Evolutionary conservation across 2,888 invertebrate genomes (phyloP).

Genomic region (Andricus quercusramuli): DNA sequence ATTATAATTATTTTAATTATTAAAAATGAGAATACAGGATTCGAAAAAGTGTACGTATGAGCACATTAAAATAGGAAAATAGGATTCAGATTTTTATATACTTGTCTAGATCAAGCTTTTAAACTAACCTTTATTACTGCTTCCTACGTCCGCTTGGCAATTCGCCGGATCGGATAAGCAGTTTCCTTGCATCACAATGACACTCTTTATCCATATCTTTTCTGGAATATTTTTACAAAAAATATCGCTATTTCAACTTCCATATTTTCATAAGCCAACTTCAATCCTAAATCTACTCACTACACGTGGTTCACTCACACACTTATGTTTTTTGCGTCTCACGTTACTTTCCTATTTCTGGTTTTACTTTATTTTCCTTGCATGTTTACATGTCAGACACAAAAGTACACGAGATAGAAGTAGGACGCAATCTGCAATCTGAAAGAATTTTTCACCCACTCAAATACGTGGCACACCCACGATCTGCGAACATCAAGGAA

Average conservation of each 20-base stretch:
- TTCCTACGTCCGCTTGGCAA: slow-evolving; percentile 68
- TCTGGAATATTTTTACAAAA: neutral
- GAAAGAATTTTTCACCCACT: slow-evolving; percentile 12
- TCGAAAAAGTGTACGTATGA: neutral
- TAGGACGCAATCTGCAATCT: slow-evolving; percentile 2
- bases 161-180: slow-evolving; percentile 64
- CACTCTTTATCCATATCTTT: slow-evolving; percentile 48
- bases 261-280: neutral
- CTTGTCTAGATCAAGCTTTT: slow-evolving; percentile 46
- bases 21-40: too few species aligned
- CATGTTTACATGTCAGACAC: neutral
- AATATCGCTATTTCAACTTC: neutral
- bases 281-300: neutral
- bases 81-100: neutral
- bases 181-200: slow-evolving; percentile 61
- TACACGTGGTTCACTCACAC: slow-evolving; percentile 30
- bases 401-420: neutral
- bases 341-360: neutral
- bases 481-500: neutral
- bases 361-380: neutral
- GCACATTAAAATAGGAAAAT: neutral
- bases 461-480: slow-evolving; percentile 13
- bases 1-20: too few species aligned
- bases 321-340: neutral
- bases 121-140: slow-evolving; percentile 69